Percentiles rank a stretch among this genome's conserved stretches.
Evolutionary conservation across 2,113 vertebrate genomes (phyloP).

Genomic region (Kryptolebias marmoratus): DNA sequence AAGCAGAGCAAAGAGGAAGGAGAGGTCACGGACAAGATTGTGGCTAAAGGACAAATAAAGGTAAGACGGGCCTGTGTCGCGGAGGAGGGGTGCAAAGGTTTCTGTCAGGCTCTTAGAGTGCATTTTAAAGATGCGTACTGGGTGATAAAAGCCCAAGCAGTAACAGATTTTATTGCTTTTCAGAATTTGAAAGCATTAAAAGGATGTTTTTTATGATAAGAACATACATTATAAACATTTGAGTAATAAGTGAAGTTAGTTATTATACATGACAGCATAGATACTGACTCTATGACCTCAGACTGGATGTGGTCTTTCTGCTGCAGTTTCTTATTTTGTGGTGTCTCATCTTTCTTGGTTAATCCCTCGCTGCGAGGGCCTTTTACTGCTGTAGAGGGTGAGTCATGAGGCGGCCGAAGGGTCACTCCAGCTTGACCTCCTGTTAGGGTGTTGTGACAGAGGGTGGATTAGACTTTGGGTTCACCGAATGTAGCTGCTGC

Average conservation of each 20-base stretch:
- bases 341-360: conserved; percentile 25
- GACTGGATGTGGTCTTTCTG: too few species aligned
- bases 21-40: conserved; percentile 87
- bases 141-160: not conserved
- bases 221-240: too few species aligned
- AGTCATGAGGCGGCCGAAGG: conserved; percentile 1
- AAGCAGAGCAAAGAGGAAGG: conserved; percentile 88
- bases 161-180: not conserved
- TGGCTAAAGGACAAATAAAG: conserved; percentile 94
- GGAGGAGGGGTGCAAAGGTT: not conserved
- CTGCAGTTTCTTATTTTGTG: not conserved
- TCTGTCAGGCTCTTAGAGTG: not conserved
- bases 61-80: conserved; percentile 59
- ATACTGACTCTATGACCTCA: not conserved
- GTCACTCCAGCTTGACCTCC: conserved; percentile 40
- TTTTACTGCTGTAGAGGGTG: conserved; percentile 18
- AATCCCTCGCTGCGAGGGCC: conserved; percentile 34
- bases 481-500: conserved; percentile 52
- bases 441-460: conserved; percentile 60
- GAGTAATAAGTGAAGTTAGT: too few species aligned
- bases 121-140: not conserved
- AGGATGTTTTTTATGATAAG: too few species aligned
- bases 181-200: too few species aligned
- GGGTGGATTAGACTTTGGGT: conserved; percentile 57
- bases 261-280: too few species aligned